Evolutionary conservation across 2,797 vertebrate species (phyloP).

Genomic region (Anguilla anguilla): DNA sequence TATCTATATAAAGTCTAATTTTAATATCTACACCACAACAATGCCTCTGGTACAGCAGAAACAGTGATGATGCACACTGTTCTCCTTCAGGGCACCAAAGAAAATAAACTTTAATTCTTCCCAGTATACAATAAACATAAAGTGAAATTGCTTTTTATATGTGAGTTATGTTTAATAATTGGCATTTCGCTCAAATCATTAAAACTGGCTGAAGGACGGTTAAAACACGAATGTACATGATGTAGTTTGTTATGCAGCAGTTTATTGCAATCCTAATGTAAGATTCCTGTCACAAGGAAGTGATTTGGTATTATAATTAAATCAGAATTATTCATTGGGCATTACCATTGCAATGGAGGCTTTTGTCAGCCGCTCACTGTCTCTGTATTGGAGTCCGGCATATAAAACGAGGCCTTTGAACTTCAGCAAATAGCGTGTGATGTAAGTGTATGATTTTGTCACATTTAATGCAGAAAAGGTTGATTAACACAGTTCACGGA

Average conservation of each 20-base stretch:
- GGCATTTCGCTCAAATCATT: background rate
- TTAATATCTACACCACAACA: background rate
- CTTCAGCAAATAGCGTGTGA: slow-evolving; percentile 33
- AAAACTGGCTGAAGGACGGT: background rate
- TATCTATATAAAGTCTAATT: background rate
- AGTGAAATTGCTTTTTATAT: background rate
- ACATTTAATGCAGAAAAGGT: slow-evolving; percentile 54
- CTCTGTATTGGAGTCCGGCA: slow-evolving; percentile 51
- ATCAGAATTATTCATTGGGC: slow-evolving; percentile 57
- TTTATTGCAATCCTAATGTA: slow-evolving; percentile 22
- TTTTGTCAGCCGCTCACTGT: slow-evolving; percentile 38
- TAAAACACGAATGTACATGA: background rate
- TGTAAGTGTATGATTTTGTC: slow-evolving; percentile 51
- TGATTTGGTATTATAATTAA: slow-evolving; percentile 55
- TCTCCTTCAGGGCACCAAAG: background rate
- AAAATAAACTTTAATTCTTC: background rate
- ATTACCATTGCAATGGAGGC: slow-evolving; percentile 57
- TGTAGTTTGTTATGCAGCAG: background rate
- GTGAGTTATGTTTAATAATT: background rate
- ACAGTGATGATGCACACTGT: background rate
- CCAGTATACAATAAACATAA: background rate
- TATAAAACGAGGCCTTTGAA: slow-evolving; percentile 44
- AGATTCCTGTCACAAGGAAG: slow-evolving; percentile 38
- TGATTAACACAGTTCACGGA: slow-evolving; percentile 50
- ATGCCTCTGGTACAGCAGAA: background rate